Conservation (phyloP, 2,888 invertebrate genomes). For the Lathronympha strigana region DNA sequence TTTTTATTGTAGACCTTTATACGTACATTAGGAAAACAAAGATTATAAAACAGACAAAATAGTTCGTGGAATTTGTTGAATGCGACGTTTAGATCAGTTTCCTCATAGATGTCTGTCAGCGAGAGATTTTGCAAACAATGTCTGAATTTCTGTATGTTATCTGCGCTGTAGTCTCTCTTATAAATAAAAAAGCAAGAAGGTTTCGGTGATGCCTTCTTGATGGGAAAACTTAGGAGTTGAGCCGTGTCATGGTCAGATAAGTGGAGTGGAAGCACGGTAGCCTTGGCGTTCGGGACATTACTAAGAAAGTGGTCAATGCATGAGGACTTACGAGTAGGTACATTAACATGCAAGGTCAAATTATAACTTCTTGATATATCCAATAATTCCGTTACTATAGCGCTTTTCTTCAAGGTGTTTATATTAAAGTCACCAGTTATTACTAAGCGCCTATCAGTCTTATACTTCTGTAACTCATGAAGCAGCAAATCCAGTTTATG, state of each 20-base stretch:
- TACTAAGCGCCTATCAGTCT: not conserved
- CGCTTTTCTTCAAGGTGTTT: not conserved
- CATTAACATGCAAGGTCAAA: not conserved
- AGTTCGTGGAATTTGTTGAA: not conserved
- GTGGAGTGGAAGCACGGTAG: not conserved
- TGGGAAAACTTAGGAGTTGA: not conserved
- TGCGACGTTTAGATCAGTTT: not conserved
- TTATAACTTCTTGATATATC: not conserved
- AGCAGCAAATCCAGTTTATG: not conserved
- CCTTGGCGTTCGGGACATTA: slow-evolving; percentile 1
- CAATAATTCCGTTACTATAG: not conserved
- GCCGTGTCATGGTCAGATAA: not conserved
- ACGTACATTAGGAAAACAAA: not conserved
- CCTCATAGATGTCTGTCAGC: slow-evolving; percentile 1
- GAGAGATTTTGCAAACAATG: not conserved
- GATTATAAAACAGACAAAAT: not conserved
- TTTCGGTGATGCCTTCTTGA: not conserved
- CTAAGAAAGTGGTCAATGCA: not conserved
- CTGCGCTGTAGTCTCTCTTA: slow-evolving; percentile 1
- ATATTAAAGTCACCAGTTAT: not conserved
- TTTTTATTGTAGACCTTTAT: not conserved
- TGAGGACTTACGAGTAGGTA: too few species aligned
- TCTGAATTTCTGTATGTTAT: not conserved
- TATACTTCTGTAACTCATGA: slow-evolving; percentile 1
- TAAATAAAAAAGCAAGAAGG: not conserved